These are phyloP conservation scores for honey bee (Apis mellifera) DNA, from an alignment of 1,140 invertebrate genomes.

Conservation along the genomic window DNA sequence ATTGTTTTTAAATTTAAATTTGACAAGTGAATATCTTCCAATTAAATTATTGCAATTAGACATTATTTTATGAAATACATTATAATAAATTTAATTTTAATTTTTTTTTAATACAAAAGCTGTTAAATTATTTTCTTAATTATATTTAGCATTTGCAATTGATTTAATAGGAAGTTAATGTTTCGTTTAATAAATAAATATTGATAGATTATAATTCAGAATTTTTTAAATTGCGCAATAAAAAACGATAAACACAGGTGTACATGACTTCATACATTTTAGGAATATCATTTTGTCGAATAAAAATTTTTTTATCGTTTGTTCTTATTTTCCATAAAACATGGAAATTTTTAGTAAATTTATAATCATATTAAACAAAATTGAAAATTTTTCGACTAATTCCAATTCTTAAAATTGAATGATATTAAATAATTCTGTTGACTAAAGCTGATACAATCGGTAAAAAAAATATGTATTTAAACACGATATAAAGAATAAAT, in stretches of 20 bases:
- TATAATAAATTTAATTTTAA: not conserved
- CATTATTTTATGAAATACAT: not conserved
- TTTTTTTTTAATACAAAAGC: not conserved
- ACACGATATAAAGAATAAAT: not conserved
- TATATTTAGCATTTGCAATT: not conserved
- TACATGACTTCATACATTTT: not conserved
- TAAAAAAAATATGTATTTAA: not conserved
- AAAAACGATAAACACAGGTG: slow-evolving; percentile 11
- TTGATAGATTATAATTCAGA: not conserved
- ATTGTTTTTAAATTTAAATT: no score
- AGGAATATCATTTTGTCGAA: not conserved
- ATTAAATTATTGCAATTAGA: no score
- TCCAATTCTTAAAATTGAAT: not conserved
- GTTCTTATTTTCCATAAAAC: not conserved
- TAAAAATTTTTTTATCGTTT: not conserved
- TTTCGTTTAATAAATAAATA: not conserved
- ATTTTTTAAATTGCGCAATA: not conserved
- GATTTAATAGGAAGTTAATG: not conserved
- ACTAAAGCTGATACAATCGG: not conserved
- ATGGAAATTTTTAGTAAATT: not conserved
- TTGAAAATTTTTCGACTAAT: not conserved
- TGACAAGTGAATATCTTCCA: no score
- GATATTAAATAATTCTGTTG: not conserved
- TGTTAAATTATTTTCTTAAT: not conserved
- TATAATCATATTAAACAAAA: not conserved